These are phyloP conservation scores for Caloenas nicobarica DNA, from an alignment of 2,113 vertebrate species.

Conservation along the genomic window DNA sequence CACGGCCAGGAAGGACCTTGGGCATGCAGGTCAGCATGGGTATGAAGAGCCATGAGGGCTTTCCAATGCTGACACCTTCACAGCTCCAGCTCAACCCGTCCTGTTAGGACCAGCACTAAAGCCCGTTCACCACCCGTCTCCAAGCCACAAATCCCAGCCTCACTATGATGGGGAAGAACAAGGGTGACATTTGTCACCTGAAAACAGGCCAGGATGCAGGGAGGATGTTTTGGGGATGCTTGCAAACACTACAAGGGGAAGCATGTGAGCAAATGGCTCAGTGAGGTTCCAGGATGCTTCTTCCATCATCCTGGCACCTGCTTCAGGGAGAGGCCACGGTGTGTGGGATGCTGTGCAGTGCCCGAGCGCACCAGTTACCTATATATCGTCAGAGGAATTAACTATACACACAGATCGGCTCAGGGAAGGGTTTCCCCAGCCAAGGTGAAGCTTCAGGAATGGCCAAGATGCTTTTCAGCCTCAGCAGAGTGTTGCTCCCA, in stretches of 20 bases:
- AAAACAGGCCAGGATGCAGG: neutral
- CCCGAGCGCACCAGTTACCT: rapidly evolving
- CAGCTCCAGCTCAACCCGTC: rapidly evolving
- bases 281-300: neutral
- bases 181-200: too few relatives aligned
- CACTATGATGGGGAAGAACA: rapidly evolving
- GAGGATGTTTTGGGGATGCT: neutral
- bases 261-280: rapidly evolving
- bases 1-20: neutral
- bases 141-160: neutral
- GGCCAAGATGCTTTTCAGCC: neutral
- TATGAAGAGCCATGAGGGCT: rapidly evolving
- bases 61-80: neutral
- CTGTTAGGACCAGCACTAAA: neutral
- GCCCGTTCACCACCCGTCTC: neutral
- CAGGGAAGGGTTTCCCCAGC: neutral
- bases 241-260: neutral
- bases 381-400: neutral
- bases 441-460: neutral
- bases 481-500: rapidly evolving
- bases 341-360: neutral
- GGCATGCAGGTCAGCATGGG: neutral
- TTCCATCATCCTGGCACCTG: neutral
- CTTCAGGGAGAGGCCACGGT: neutral
- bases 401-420: rapidly evolving